A percentile compares a stretch with the other conserved stretches of the same genome.
These are phyloP conservation scores for Metaphire vulgaris DNA, from an alignment of 1,140 invertebrate species.

Conservation along the genomic window DNA sequence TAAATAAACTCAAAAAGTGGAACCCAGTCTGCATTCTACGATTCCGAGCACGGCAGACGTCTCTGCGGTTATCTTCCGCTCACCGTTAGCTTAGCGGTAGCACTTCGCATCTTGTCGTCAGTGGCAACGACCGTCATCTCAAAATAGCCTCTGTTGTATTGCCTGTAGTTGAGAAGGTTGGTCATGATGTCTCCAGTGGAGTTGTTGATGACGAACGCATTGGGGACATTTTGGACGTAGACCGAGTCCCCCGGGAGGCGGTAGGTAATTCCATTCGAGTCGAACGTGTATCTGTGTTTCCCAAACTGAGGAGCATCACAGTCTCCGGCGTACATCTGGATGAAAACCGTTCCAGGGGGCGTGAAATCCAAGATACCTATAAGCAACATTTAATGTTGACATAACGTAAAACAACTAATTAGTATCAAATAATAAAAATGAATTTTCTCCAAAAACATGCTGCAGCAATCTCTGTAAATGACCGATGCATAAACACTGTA, in stretches of 20 bases:
- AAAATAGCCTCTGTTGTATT: neutral
- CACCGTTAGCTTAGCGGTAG: neutral
- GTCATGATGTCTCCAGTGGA: neutral
- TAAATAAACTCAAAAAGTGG: no score
- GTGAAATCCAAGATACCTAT: neutral
- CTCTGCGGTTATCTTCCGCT: neutral
- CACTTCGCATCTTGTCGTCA: neutral
- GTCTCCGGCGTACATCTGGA: neutral
- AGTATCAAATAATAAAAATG: no score
- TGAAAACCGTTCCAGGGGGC: neutral
- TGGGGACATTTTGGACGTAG: neutral
- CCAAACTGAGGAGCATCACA: neutral
- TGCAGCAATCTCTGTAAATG: no score
- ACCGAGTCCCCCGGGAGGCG: neutral
- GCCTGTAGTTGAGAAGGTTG: neutral
- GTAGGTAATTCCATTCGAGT: neutral
- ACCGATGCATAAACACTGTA: no score
- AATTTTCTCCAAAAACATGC: no score
- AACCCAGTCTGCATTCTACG: no score
- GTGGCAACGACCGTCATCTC: neutral
- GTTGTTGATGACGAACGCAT: neutral
- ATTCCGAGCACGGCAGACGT: no score
- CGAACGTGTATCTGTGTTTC: neutral
- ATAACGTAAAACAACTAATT: no score
- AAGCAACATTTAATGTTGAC: no score